Evolutionary conservation across 2,888 invertebrate genomes (phyloP).

Genomic region (Rhagium mordax): DNA sequence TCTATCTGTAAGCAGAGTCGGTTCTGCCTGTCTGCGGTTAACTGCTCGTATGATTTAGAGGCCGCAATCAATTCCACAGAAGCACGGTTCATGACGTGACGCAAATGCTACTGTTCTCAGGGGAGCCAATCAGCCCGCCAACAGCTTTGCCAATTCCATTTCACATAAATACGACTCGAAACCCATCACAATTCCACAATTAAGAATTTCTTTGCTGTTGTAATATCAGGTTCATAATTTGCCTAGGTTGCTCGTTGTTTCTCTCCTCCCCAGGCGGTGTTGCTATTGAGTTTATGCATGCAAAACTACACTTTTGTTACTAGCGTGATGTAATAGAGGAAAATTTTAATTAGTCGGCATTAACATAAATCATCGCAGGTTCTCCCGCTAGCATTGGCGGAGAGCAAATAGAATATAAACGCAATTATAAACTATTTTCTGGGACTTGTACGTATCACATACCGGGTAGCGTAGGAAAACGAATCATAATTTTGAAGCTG

Average conservation of each 20-base stretch:
- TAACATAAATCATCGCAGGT: background rate
- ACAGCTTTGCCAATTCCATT: conserved; percentile 56
- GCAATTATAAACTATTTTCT: too few species aligned
- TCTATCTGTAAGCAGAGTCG: conserved; percentile 53
- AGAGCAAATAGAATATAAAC: background rate
- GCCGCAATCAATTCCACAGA: conserved; percentile 61
- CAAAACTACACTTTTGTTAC: background rate
- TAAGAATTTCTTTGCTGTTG: conserved; percentile 54
- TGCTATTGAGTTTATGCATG: background rate
- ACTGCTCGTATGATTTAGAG: conserved; percentile 65
- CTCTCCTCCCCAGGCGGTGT: background rate
- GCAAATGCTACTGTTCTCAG: conserved; percentile 64
- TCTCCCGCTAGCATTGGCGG: background rate
- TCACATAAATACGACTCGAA: conserved; percentile 51
- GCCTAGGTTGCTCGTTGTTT: background rate
- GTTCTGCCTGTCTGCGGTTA: conserved; percentile 61
- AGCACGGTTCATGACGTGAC: conserved; percentile 63
- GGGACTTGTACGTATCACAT: too few species aligned
- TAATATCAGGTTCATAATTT: conserved; percentile 2
- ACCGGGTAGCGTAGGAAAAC: too few species aligned
- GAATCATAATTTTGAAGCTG: too few species aligned
- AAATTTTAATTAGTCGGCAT: background rate
- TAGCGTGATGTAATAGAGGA: background rate
- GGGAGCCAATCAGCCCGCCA: conserved; percentile 63
- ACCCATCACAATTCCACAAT: conserved; percentile 55